Evolutionary conservation across 2,113 vertebrate genomes (phyloP).

Genomic region (Boleophthalmus pectinirostris): DNA sequence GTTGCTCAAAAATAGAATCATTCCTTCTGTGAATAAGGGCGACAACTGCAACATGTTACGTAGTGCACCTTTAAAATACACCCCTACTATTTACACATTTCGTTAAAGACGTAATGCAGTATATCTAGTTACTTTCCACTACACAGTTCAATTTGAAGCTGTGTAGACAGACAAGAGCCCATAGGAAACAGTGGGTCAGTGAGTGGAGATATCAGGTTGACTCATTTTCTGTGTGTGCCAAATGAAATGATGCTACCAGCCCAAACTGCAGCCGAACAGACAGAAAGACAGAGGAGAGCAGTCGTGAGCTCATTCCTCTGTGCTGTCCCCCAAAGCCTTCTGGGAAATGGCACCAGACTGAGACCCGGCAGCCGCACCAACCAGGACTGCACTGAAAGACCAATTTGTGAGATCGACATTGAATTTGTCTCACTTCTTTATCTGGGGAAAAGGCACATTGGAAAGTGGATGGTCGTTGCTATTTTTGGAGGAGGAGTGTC

Average conservation of each 20-base stretch:
- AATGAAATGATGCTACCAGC: constrained; percentile 29
- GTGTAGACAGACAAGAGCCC: constrained; percentile 5
- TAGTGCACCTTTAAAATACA: background rate
- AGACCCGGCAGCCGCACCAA: constrained; percentile 5
- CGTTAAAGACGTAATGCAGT: background rate
- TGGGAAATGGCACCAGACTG: constrained; percentile 18
- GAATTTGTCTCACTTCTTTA: constrained; percentile 2
- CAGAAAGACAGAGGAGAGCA: constrained; percentile 25
- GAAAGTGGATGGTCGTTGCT: background rate
- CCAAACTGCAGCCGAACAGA: constrained; percentile 18
- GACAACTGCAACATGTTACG: no score
- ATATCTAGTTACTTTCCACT: background rate
- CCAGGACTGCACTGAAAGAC: background rate
- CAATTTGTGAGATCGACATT: constrained; percentile 17
- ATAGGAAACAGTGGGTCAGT: constrained; percentile 19
- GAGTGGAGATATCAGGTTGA: constrained; percentile 3
- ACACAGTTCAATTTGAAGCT: background rate
- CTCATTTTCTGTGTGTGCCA: constrained; percentile 23
- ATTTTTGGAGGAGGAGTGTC: background rate
- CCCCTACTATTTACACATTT: background rate
- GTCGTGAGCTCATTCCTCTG: constrained; percentile 43
- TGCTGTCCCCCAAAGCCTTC: constrained; percentile 33
- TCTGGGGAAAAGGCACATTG: background rate
- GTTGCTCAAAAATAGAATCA: no score
- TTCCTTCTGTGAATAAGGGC: no score